A percentile compares a stretch with the other conserved stretches of the same genome.
phyloP scores from a whole-genome alignment of 2,888 invertebrate genomes.

The Timema cristinae region DNA sequence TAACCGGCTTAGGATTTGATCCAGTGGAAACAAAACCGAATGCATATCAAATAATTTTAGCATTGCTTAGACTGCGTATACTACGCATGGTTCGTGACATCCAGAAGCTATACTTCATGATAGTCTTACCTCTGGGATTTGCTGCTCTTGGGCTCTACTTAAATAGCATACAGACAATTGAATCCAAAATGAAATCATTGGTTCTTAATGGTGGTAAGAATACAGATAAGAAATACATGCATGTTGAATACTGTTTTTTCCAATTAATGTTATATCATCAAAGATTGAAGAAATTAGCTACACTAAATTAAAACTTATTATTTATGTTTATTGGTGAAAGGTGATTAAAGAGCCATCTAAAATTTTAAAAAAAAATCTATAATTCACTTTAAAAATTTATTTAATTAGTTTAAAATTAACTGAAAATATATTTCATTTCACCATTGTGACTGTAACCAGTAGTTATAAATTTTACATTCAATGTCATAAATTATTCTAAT shows the following conservation, averaged over 20 bases:
- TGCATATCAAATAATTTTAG: slow-evolving; percentile 59
- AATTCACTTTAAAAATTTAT: too few relatives aligned
- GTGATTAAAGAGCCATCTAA: too few relatives aligned
- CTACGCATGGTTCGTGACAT: slow-evolving; percentile 64
- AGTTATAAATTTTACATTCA: too few relatives aligned
- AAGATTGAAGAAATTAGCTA: neutral
- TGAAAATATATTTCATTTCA: too few relatives aligned
- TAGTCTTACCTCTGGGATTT: slow-evolving; percentile 63
- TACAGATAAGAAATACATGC: neutral
- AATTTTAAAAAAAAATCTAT: too few relatives aligned
- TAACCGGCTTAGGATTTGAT: slow-evolving; percentile 58
- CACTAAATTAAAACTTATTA: too few relatives aligned
- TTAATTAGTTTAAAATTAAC: too few relatives aligned
- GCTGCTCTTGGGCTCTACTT: slow-evolving; percentile 66
- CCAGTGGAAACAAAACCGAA: slow-evolving; percentile 60
- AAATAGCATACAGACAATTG: slow-evolving; percentile 57
- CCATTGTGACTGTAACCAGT: too few relatives aligned
- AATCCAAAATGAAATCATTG: slow-evolving; percentile 60
- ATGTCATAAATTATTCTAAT: too few relatives aligned
- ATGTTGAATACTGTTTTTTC: neutral
- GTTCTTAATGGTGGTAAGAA: slow-evolving; percentile 52
- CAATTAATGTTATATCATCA: neutral
- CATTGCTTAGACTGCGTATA: slow-evolving; percentile 62
- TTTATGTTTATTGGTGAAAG: too few relatives aligned
- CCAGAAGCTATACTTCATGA: slow-evolving; percentile 69